Base-by-base conservation (phyloP, 2,888 invertebrate species). In the Neoaliturus tenellus region DNA sequence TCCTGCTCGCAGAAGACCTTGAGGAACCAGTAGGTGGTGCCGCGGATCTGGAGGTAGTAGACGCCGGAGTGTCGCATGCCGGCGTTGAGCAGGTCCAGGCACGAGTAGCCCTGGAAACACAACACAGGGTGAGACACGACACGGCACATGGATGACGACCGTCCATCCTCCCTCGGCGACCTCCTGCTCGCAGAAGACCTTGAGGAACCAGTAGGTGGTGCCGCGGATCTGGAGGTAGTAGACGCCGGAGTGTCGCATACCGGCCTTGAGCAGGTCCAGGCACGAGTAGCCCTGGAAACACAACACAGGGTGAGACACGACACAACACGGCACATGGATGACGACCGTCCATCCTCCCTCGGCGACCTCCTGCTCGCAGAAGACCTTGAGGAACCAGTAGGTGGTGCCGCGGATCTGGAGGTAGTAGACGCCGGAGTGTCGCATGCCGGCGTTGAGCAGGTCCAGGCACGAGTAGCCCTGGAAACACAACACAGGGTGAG, bases 291-390 rank as follows among this genome's bases (percentile, higher is more conserved):
- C 97, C 96, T 97, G 91, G 1, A 35, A 83, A 93, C 67, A 67
- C n/a, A n/a, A n/a, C n/a, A n/a, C n/a, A n/a, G 10, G 14, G 44
- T 44, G 44, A 44, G 14, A 44, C 44, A 44, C 10, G 14, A 12
- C 44, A 44, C 10, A 44, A 12, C 44, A n/a, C n/a, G n/a, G n/a
- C n/a, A n/a, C n/a, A n/a, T n/a, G n/a, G n/a, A n/a, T n/a, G n/a
- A n/a, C n/a, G n/a, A 98, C 98, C 91, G 97, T 98, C 98, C 98
- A 98, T 82, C 98, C 98, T 83, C 98, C 98, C 88, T 97, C 97
- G 44, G 96, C 95, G 17, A 96, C 92, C 89, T 96, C 96, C 90
- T 98, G 97, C 89, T 98, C 97, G 90, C 98, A 98, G 91, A 93
- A 97, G 23, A 97, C 97, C 90, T 97, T 97, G 86, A 97, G 92